phyloP scores from a whole-genome alignment of 2,888 invertebrate species.

The Molorchus minor region DNA sequence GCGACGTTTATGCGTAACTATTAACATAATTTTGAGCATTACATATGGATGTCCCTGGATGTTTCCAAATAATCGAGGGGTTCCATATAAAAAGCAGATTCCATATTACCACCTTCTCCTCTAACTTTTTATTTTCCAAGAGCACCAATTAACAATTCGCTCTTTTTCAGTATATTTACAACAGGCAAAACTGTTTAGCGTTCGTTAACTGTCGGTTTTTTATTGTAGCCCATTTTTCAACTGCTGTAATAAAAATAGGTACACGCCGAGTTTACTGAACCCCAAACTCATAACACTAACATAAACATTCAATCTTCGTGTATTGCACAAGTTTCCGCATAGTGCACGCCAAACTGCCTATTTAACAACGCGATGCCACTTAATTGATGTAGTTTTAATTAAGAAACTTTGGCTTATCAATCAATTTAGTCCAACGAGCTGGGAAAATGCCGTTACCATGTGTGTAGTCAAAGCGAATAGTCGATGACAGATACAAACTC shows the following conservation, averaged over 20 bases:
- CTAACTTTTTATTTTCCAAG: no score
- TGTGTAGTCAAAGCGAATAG: neutral
- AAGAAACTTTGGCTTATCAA: constrained; percentile 1
- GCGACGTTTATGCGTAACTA: no score
- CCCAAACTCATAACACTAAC: neutral
- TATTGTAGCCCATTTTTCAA: constrained; percentile 2
- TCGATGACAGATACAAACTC: neutral
- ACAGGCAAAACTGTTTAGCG: no score
- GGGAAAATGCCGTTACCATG: neutral
- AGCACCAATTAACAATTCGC: no score
- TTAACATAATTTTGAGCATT: no score
- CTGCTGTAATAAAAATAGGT: neutral
- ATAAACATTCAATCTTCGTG: neutral
- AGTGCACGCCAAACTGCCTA: neutral
- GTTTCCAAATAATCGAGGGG: no score
- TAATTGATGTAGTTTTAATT: constrained; percentile 5
- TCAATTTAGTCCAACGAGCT: neutral
- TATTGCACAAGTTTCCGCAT: neutral
- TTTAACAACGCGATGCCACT: neutral
- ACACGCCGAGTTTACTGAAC: neutral
- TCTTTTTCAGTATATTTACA: no score
- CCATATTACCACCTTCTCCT: no score
- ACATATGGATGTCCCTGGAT: no score
- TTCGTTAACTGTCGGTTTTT: no score
- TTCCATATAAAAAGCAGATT: no score